Percentiles rank a stretch among this genome's conserved stretches.
Evolutionary conservation across 2,113 vertebrate genomes (phyloP).

Genomic region (Mormyrus iriodes): DNA sequence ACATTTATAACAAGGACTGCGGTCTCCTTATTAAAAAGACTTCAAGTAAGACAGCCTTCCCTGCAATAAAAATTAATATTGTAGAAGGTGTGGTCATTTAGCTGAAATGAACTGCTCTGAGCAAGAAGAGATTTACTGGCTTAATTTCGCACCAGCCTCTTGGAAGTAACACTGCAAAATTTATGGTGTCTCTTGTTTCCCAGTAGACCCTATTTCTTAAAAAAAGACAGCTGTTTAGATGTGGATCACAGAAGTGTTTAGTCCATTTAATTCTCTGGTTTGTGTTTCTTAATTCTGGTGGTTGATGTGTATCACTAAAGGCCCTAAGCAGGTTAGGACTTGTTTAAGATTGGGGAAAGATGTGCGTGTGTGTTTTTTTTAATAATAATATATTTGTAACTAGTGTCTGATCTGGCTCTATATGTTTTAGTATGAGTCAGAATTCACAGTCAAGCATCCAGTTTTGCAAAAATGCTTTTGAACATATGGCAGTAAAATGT

Average conservation of each 20-base stretch:
- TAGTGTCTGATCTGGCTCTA: neutral
- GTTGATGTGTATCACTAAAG: neutral
- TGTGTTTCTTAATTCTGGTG: neutral
- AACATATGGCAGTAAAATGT: neutral
- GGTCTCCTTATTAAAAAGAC: slow-evolving; percentile 25
- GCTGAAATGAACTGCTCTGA: slow-evolving; percentile 21
- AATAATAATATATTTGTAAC: neutral
- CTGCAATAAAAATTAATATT: slow-evolving; percentile 25
- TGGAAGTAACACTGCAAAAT: slow-evolving; percentile 19
- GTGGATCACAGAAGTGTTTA: slow-evolving; percentile 10
- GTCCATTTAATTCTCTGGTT: neutral
- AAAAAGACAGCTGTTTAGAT: neutral
- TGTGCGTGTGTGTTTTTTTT: neutral
- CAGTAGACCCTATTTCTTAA: slow-evolving; percentile 11
- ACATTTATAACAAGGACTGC: slow-evolving; percentile 7
- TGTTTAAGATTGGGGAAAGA: neutral
- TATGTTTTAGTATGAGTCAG: neutral
- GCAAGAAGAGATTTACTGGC: slow-evolving; percentile 23
- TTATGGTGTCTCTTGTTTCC: slow-evolving; percentile 21
- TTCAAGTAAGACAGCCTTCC: neutral
- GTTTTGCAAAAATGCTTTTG: neutral
- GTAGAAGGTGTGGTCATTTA: slow-evolving; percentile 26
- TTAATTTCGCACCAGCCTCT: slow-evolving; percentile 15
- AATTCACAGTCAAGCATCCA: neutral
- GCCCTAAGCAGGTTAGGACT: neutral